Base-by-base conservation (phyloP, 2,113 vertebrate genomes). In the Tupaia chinensis region DNA sequence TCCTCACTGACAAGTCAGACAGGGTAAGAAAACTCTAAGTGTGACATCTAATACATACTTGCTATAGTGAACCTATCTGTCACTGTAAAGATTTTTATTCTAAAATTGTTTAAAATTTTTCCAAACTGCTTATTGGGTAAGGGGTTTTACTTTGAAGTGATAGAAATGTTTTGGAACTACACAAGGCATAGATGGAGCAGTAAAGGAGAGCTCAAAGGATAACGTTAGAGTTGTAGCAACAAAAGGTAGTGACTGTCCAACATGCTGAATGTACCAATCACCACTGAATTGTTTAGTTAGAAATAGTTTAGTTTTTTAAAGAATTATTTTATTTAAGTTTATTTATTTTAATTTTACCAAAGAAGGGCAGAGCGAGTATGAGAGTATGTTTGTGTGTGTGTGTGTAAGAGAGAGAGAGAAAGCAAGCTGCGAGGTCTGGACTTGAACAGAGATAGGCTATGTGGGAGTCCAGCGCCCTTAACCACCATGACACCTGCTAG, bases 1-100 rank as follows among this genome's bases (percentile, higher is more conserved):
- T 70, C 88, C 63, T 89, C 66, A 89, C 34, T 93, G 29, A 61
- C 68, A 97, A 94, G 91, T 84, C 86, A 72, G 27, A 95, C 20
- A 80, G 8, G 74, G 65, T 80, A 7, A 34, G 44, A 78, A 91
- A 87, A 25, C 25, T 32, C 32, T 44, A 91, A 54, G 6, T 7
- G 22, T 25, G 19, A 78, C 72, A 58, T 73, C 61, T 84, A 85
- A 60, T 56, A 94, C 19, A 93, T 93, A 95, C 66, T 76, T 88
- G 14, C 12, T 73, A 91, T 34, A 17, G 9, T 23, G 8, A 25
- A 56, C 25, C 13, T 58, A 81, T 16, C 44, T 66, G 15, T 83
- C 81, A 90, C 14, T 53, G 58, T 69, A 78, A 87, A 87, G 27
- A 89, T 34, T 72, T 90, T 92, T 87, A 87, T 81, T 94, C 78